Evolutionary conservation across 2,888 invertebrate genomes (phyloP).

Genomic region (Dryomyza anilis): DNA sequence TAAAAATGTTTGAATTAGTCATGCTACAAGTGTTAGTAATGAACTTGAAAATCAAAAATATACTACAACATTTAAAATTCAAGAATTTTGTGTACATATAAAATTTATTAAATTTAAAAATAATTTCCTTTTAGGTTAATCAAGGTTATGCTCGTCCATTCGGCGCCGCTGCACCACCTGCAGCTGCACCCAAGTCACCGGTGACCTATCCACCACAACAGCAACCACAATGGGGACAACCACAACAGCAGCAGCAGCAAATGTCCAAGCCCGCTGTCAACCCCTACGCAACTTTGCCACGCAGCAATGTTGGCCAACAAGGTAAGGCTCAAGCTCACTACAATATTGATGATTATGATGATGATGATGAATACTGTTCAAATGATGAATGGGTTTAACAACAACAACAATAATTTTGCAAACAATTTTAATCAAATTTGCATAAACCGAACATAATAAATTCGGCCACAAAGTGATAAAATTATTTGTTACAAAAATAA

Average conservation of each 20-base stretch:
- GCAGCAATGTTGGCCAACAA: conserved; percentile 57
- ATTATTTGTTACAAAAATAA: neutral
- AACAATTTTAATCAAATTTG: neutral
- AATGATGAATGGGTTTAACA: conserved; percentile 53
- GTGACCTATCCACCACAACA: conserved; percentile 57
- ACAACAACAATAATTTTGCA: conserved; percentile 24
- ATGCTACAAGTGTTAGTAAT: too few species aligned
- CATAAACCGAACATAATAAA: neutral
- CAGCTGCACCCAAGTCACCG: conserved; percentile 56
- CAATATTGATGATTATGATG: conserved; percentile 19
- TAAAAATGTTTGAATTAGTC: too few species aligned
- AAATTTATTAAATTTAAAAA: too few species aligned
- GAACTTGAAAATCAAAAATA: too few species aligned
- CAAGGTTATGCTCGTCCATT: conserved; percentile 59
- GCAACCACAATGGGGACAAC: conserved; percentile 41
- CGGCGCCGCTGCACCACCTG: conserved; percentile 46
- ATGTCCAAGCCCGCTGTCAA: conserved; percentile 47
- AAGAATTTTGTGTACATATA: too few species aligned
- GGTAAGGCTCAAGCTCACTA: conserved; percentile 49
- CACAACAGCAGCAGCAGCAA: conserved; percentile 42
- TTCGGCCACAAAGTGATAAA: neutral
- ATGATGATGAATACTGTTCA: conserved; percentile 47
- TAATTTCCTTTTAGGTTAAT: conserved; percentile 57
- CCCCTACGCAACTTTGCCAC: conserved; percentile 59
- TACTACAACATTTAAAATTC: too few species aligned